Evolutionary conservation across 2,888 invertebrate genomes (phyloP), one percentile per base, ranked within the genome.

Genomic region (Nebria salina): DNA sequence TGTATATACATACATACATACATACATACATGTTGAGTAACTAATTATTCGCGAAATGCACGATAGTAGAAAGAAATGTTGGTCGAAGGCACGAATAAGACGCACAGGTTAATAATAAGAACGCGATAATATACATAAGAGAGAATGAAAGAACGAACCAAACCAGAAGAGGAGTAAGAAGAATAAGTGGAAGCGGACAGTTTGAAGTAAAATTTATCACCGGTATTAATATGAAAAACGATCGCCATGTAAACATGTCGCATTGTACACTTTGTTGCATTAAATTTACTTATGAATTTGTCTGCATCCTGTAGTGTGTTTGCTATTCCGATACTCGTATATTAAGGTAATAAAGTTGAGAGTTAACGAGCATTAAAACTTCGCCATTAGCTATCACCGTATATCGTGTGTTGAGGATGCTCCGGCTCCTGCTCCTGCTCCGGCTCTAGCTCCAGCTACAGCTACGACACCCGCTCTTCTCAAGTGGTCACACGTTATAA

Each of bases 291-390:
- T 81, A 81, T 81, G 81, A 81, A 81, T 81, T 81, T 81, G 76
- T 76, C 81, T 81, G 75, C 79, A 79, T 79, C 79, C 79, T 79
- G 81, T 76, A 81, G 76, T 82, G 82, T 83, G 83, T 83, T 83
- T 83, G 82, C 82, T 75, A 82, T 81, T 81, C 83, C 82, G 83
- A 83, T 83, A 82, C 75, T 82, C 83, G 82, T 83, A 83, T 83
- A 83, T 83, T 83, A 83, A 82, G 83, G 84, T 82, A 84, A 84
- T 84, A 84, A 84, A 84, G 84, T 84, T 83, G 84, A 79, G 83
- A 83, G 83, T 84, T 84, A 84, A 84, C 84, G 84, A 84, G 84
- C 84, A 84, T 84, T 84, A 84, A 84, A 84, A 84, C 84, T 84
- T 83, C 82, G 82, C 84, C 84, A 84, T 84, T 84, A 84, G 84